Percentiles rank a stretch among this genome's conserved stretches.
These are phyloP conservation scores for Iphiclides podalirius DNA, from an alignment of 2,888 invertebrate species.

Conservation along the genomic window DNA sequence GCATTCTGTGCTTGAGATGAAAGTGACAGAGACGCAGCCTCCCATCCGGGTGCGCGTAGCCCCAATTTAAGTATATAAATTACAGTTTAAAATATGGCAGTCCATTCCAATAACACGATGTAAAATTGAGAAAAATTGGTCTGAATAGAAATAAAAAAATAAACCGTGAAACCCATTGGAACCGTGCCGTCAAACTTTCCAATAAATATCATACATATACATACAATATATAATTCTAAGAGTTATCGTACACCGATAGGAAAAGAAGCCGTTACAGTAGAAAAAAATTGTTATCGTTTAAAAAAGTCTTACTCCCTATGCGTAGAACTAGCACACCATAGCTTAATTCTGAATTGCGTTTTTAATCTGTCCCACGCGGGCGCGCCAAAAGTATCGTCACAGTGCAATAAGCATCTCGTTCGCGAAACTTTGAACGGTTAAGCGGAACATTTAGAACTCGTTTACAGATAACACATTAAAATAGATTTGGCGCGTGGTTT, in stretches of 20 bases:
- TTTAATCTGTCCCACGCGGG: conserved; percentile 44
- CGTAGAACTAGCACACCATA: conserved; percentile 69
- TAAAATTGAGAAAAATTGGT: conserved; percentile 76
- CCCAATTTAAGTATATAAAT: conserved; percentile 36
- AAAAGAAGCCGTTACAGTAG: conserved; percentile 73
- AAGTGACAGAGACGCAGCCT: background rate
- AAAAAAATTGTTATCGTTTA: conserved; percentile 61
- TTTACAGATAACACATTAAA: background rate
- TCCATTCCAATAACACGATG: conserved; percentile 66
- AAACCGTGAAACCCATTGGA: conserved; percentile 35
- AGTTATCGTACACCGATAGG: conserved; percentile 62
- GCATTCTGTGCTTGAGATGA: background rate
- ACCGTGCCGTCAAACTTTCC: conserved; percentile 47
- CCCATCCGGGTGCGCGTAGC: conserved; percentile 28
- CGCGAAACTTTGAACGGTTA: too few relatives aligned
- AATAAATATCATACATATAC: conserved; percentile 56
- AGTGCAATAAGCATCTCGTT: background rate
- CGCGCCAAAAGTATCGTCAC: conserved; percentile 1
- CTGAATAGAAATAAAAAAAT: conserved; percentile 55
- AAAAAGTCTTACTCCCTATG: conserved; percentile 67
- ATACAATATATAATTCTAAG: conserved; percentile 47
- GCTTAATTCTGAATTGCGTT: conserved; percentile 46
- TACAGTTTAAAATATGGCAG: conserved; percentile 71
- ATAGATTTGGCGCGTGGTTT: background rate
- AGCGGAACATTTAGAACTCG: too few relatives aligned